These are phyloP conservation scores for Heliconius congener DNA, from an alignment of 1,140 invertebrate genomes.

Conservation along the genomic window DNA sequence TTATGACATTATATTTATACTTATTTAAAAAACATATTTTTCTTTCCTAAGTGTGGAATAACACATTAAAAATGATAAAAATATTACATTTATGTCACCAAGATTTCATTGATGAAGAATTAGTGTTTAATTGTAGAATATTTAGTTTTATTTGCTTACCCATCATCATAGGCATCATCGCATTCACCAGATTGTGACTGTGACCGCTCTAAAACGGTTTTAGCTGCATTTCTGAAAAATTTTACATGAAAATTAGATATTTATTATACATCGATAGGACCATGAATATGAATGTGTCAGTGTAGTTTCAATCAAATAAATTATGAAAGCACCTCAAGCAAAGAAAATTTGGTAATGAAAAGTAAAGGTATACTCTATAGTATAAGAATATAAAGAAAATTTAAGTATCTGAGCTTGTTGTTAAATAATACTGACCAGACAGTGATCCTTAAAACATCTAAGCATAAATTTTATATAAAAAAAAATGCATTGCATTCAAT, in stretches of 20 bases:
- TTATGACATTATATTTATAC: no score
- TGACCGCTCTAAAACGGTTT: constrained; percentile 70
- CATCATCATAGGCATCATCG: constrained; percentile 85
- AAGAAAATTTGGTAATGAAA: constrained; percentile 25
- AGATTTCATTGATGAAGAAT: no score
- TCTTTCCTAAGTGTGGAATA: no score
- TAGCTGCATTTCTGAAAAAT: constrained; percentile 64
- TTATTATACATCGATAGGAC: background rate
- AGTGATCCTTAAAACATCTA: background rate
- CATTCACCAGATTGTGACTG: constrained; percentile 74
- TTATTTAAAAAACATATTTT: no score
- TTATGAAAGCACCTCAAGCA: constrained; percentile 31
- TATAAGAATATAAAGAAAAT: background rate
- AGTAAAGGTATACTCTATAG: background rate
- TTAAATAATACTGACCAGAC: background rate
- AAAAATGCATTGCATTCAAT: background rate
- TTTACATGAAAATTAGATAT: background rate
- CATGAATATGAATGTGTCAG: background rate
- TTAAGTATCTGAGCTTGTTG: background rate
- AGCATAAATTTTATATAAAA: background rate
- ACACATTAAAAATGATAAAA: no score
- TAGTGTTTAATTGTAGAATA: no score
- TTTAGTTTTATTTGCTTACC: constrained; percentile 70
- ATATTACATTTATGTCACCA: no score
- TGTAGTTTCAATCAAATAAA: constrained; percentile 1